These are phyloP conservation scores for Papilio machaon DNA, from an alignment of 1,140 invertebrate genomes.

Conservation along the genomic window DNA sequence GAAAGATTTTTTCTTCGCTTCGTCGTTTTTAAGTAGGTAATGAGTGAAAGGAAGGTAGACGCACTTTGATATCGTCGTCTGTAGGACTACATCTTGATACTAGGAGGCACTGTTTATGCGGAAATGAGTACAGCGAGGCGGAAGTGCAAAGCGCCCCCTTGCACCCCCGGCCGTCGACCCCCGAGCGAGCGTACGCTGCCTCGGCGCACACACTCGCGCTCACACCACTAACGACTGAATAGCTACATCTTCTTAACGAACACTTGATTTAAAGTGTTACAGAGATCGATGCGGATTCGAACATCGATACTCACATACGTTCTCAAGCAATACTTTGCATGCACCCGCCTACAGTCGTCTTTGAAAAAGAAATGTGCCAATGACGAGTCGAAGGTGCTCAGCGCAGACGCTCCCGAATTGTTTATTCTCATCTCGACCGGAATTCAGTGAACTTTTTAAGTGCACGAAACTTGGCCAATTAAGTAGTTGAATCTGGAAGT, in stretches of 20 bases:
- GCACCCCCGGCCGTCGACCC: conserved; percentile 73
- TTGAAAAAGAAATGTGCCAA: conserved; percentile 29
- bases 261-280: conserved; percentile 52
- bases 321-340: conserved; percentile 4
- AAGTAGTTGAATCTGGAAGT: conserved; percentile 58
- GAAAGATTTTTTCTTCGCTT: conserved; percentile 16
- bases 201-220: conserved; percentile 47
- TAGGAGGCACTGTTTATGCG: conserved; percentile 75
- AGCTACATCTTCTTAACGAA: conserved; percentile 54
- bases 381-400: not conserved
- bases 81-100: conserved; percentile 68
- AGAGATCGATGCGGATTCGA: conserved; percentile 50
- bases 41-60: conserved; percentile 19
- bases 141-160: conserved; percentile 73
- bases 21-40: conserved; percentile 27
- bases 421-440: conserved; percentile 50
- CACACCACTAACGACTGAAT: conserved; percentile 45
- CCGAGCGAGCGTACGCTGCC: conserved; percentile 50
- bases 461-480: conserved; percentile 73
- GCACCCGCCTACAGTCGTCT: not conserved
- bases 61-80: conserved; percentile 49
- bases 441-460: conserved; percentile 66
- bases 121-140: conserved; percentile 79
- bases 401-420: conserved; percentile 39
- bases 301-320: conserved; percentile 33